A percentile compares a stretch with the other conserved stretches of the same genome.
These are phyloP conservation scores for Lampropteryx suffumata DNA, from an alignment of 2,888 invertebrate genomes.

Conservation along the genomic window DNA sequence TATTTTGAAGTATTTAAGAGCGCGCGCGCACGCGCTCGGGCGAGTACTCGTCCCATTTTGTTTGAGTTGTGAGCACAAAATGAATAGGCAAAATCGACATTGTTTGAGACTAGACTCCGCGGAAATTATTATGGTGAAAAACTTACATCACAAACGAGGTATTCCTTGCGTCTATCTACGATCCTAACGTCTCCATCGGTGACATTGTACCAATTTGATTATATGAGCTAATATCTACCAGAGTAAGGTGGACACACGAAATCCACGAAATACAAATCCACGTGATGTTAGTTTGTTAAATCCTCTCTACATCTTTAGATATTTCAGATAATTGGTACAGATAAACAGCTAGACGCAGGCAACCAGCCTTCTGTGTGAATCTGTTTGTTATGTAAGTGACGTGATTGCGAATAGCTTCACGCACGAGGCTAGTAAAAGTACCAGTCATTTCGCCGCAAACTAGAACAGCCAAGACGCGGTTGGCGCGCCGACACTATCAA, in stretches of 20 bases:
- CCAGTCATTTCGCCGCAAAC: constrained; percentile 27
- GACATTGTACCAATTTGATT: too few species aligned
- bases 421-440: constrained; percentile 27
- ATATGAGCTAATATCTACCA: too few species aligned
- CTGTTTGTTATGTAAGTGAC: constrained; percentile 13
- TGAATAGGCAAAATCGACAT: constrained; percentile 75
- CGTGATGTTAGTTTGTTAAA: too few species aligned
- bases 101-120: constrained; percentile 66
- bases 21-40: constrained; percentile 58
- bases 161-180: too few species aligned
- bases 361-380: constrained; percentile 8
- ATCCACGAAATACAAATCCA: too few species aligned
- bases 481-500: constrained; percentile 26
- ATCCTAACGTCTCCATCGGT: too few species aligned
- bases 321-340: too few species aligned
- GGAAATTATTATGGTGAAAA: constrained; percentile 31
- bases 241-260: too few species aligned
- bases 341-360: not conserved
- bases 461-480: constrained; percentile 23
- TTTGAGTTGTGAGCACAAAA: constrained; percentile 80
- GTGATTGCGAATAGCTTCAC: constrained; percentile 3
- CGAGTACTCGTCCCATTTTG: constrained; percentile 73
- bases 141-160: constrained; percentile 4
- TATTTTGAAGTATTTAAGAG: constrained; percentile 65
- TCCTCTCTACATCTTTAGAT: too few species aligned